phyloP scores from a whole-genome alignment of 2,888 invertebrate species.

The Leucania comma region DNA sequence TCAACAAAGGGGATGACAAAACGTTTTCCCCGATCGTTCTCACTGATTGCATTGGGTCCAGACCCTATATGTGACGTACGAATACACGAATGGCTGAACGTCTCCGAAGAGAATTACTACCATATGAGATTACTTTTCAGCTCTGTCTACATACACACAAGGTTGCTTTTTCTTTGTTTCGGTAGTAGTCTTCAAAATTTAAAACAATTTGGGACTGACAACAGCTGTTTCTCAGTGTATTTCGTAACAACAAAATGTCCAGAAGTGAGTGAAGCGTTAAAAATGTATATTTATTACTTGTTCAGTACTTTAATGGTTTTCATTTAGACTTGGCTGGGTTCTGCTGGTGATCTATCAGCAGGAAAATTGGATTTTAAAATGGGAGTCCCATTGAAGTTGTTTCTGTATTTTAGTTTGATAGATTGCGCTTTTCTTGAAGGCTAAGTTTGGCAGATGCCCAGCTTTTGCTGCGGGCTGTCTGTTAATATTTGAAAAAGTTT shows the following conservation, averaged over 20 bases:
- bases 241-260: constrained; percentile 35
- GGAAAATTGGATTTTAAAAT: constrained; percentile 30
- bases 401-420: constrained; percentile 12
- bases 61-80: not conserved
- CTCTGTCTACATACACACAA: not conserved
- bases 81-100: constrained; percentile 14
- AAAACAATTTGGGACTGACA: constrained; percentile 33
- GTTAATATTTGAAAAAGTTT: not conserved
- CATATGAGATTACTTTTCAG: constrained; percentile 12
- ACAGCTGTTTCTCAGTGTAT: constrained; percentile 19
- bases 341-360: constrained; percentile 20
- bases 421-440: constrained; percentile 18
- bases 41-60: constrained; percentile 59
- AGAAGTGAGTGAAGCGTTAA: constrained; percentile 18
- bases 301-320: constrained; percentile 37
- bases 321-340: constrained; percentile 41
- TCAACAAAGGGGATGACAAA: constrained; percentile 36
- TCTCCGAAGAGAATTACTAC: constrained; percentile 31
- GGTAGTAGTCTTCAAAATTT: constrained; percentile 18
- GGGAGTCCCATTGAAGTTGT: constrained; percentile 4
- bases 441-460: constrained; percentile 12
- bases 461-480: not conserved
- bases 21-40: constrained; percentile 40
- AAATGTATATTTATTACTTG: constrained; percentile 48
- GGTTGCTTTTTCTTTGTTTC: not conserved